Base-by-base conservation (phyloP, 2,888 invertebrate species). In the Teleiodes luculella region DNA sequence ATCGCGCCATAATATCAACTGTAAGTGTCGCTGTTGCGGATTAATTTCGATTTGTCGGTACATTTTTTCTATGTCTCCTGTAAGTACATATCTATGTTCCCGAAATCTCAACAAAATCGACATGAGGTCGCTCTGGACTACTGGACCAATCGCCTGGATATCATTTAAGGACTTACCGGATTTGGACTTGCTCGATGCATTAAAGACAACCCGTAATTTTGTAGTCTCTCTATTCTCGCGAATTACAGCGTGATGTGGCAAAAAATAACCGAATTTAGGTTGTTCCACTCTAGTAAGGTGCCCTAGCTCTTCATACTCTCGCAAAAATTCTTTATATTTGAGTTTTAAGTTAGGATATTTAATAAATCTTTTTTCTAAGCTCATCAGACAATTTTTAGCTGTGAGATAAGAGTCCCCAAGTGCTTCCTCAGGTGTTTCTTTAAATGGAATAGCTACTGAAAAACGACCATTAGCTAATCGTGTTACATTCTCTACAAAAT, bases 31-130 rank as follows among this genome's bases (percentile, higher is more conserved):
- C 20, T 52, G 33, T n/a, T 8, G 3, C 6, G 30, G 18, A 53
- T 36, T 65, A 58, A 18, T 24, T 13, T 2, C 45, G 45, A 30
- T 59, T 41, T 18, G 64, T 3, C 49, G 24, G 37, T 59, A 63
- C 57, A 61, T 60, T 51, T 63, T 61, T n/a, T 60, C 57, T 1
- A 61, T 54, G 18, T 63, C 63, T 1, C 48, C 57, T 0, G 62
- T 52, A 33, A 64, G 36, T 6, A 61, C 57, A 48, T 53, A 61
- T 31, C 47, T 59, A 50, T 61, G 60, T 37, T 57, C 54, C 0
- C 62, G 53, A 45, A 66, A 64, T 2, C 64, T 39, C 24, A 64
- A 16, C 8, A 64, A 36, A 18, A 63, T 66, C 0, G 58, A 58
- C 4, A 56, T 53, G 3, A 66, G 37, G 36, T 59, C 60, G 2